A percentile compares a stretch with the other conserved stretches of the same genome.
phyloP scores from a whole-genome alignment of 2,888 invertebrate species.

The Lacanobia oleracea region DNA sequence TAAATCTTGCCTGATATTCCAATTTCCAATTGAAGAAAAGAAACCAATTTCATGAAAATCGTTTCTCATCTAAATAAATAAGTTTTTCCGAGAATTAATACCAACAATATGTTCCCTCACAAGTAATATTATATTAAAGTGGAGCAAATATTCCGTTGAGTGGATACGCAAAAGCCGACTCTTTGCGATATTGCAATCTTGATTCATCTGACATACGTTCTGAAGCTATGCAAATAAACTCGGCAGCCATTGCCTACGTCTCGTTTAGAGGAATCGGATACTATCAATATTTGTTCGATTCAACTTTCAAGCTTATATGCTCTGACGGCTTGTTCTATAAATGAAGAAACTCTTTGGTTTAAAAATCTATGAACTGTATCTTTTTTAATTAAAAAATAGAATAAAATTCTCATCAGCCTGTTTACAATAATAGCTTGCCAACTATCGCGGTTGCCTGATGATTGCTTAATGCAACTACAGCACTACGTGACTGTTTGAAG shows the following conservation, averaged over 20 bases:
- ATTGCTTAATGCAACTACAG: no score
- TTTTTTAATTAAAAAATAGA: neutral
- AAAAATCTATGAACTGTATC: neutral
- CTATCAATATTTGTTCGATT: constrained; percentile 55
- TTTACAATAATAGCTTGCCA: no score
- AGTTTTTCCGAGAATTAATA: constrained; percentile 11
- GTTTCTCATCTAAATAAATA: constrained; percentile 6
- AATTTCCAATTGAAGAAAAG: constrained; percentile 1
- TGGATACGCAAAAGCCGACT: constrained; percentile 40
- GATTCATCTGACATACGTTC: constrained; percentile 49
- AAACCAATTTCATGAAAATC: neutral
- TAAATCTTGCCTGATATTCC: neutral
- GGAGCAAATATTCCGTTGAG: constrained; percentile 38
- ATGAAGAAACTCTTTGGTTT: constrained; percentile 25
- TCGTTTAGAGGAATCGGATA: constrained; percentile 34
- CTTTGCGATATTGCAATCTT: constrained; percentile 55
- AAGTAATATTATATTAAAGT: constrained; percentile 21
- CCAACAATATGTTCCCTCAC: neutral
- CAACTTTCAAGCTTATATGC: constrained; percentile 44
- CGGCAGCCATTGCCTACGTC: constrained; percentile 45
- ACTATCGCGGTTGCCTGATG: no score
- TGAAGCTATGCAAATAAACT: constrained; percentile 49
- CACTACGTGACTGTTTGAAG: no score
- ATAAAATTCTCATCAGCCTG: no score
- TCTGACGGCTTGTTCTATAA: constrained; percentile 20